Evolutionary conservation across 2,888 invertebrate genomes (phyloP), one percentile per base, ranked within the genome.

Genomic region (Melanophora roralis): DNA sequence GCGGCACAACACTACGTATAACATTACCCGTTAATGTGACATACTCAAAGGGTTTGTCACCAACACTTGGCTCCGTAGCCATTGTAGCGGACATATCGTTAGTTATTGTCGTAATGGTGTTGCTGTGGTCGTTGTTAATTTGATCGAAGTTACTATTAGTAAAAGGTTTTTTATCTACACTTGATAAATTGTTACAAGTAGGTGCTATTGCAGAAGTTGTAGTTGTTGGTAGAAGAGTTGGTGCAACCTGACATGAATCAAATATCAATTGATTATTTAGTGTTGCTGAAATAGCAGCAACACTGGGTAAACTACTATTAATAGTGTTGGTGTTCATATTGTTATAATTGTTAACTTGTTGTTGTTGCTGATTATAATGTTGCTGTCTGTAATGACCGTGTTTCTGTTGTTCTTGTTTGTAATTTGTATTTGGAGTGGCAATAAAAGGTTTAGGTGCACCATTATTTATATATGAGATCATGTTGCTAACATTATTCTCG

Each of bases 1-100:
- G 89, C 77, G 90, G 88, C 83, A 88, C 86, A 81, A 90, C 90
- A 82, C 90, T 90, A 83, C 88, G 87, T 81, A 90, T 90, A 78
- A 90, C 88, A 82, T 88, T 89, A 81, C 90, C 90, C 76, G 89
- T 87, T 59, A 89, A 83, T 69, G 90, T 90, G 65, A 89, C 88
- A 82, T 90, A 90, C 81, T 88, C 87, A 75, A 90, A 90, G 34
- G 88, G 86, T 76, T 88, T 89, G 75, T 87, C 86, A 51, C 83
- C 6, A 27, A 6, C 84, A 32, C 23, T 84, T 82, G 83, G 73
- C 82, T 75, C 82, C 67, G 85, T 55, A 78, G 77, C 72, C 79
- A 72, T 73, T 36, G 69, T 72, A 55, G 80, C 36, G n/a, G 81
- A 72, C 71, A 82, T 81, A 78, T 82, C 81, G 82, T 73, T 79